Percentiles rank a stretch among this genome's conserved stretches.
Evolutionary conservation across 2,888 invertebrate species (phyloP).

Genomic region (Rotaria socialis): DNA sequence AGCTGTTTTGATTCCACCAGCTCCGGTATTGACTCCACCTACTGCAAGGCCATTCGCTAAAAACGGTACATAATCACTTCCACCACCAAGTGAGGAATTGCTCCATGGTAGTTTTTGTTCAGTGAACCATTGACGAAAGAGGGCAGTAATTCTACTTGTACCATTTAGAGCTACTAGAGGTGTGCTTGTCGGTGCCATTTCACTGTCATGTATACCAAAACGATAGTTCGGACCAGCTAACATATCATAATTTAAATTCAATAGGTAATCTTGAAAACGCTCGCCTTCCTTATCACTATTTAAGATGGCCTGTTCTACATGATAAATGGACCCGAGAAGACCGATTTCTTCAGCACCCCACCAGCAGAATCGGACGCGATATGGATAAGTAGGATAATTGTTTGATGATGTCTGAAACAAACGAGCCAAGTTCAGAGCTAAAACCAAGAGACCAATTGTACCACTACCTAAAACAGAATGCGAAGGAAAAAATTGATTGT

Average conservation of each 20-base stretch:
- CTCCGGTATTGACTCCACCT: not conserved
- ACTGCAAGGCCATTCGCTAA: not conserved
- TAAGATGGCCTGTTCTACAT: not conserved
- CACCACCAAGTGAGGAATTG: not conserved
- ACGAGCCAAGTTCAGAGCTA: not conserved
- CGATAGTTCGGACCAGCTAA: not conserved
- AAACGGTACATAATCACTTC: not conserved
- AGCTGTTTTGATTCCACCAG: not conserved
- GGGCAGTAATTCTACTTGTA: not conserved
- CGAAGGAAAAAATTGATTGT: not conserved
- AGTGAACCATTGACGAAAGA: not conserved
- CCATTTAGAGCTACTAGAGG: not conserved
- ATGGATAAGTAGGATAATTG: not conserved
- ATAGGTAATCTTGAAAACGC: not conserved
- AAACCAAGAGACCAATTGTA: not conserved
- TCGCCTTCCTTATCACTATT: not conserved
- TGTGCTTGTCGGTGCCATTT: not conserved
- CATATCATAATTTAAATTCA: conserved; percentile 1
- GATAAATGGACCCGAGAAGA: not conserved
- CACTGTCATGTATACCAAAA: not conserved
- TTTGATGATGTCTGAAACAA: not conserved
- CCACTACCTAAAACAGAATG: not conserved
- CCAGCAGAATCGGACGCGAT: conserved; percentile 12
- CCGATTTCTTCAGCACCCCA: conserved; percentile 13
- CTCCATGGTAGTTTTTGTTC: not conserved